These are phyloP conservation scores for Drosophila setifemur DNA, from an alignment of 1,140 invertebrate genomes.

Conservation along the genomic window DNA sequence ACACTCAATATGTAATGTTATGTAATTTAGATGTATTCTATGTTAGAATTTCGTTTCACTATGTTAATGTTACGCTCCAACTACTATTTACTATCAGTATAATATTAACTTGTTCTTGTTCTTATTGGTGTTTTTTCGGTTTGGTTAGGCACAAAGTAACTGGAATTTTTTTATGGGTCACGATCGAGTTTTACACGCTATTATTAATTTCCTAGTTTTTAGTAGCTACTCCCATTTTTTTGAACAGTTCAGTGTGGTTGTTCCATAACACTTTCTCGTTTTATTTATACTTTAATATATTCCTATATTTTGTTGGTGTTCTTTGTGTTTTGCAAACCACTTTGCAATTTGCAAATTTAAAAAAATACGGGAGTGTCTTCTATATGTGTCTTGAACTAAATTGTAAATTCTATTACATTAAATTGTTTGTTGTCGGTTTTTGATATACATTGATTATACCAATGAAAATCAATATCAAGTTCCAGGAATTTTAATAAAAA, in stretches of 20 bases:
- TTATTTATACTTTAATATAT: slow-evolving; percentile 50
- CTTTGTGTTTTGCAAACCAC: slow-evolving; percentile 6
- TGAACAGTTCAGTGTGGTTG: slow-evolving; percentile 54
- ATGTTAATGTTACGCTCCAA: slow-evolving; percentile 48
- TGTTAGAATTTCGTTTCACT: slow-evolving; percentile 51
- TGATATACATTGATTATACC: slow-evolving; percentile 43
- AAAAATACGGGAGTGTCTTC: slow-evolving; percentile 50
- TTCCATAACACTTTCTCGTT: slow-evolving; percentile 32
- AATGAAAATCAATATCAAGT: not conserved
- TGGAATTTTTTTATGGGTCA: slow-evolving; percentile 47
- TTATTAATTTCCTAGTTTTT: slow-evolving; percentile 67
- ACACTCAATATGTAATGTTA: slow-evolving; percentile 30
- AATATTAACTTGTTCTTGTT: slow-evolving; percentile 63
- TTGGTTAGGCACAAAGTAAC: slow-evolving; percentile 79
- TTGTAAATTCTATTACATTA: slow-evolving; percentile 57
- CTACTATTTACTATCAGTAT: slow-evolving; percentile 53
- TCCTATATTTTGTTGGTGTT: slow-evolving; percentile 47
- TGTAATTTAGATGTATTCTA: slow-evolving; percentile 47
- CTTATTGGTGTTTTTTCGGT: slow-evolving; percentile 59
- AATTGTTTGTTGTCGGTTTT: slow-evolving; percentile 32
- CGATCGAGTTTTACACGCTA: slow-evolving; percentile 49
- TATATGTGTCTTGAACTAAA: slow-evolving; percentile 29
- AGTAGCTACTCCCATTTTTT: slow-evolving; percentile 56
- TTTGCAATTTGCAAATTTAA: slow-evolving; percentile 36
- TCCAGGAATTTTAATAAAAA: too few relatives aligned